Conservation (phyloP, 2,113 vertebrate species). For the Baryphthengus martii region DNA sequence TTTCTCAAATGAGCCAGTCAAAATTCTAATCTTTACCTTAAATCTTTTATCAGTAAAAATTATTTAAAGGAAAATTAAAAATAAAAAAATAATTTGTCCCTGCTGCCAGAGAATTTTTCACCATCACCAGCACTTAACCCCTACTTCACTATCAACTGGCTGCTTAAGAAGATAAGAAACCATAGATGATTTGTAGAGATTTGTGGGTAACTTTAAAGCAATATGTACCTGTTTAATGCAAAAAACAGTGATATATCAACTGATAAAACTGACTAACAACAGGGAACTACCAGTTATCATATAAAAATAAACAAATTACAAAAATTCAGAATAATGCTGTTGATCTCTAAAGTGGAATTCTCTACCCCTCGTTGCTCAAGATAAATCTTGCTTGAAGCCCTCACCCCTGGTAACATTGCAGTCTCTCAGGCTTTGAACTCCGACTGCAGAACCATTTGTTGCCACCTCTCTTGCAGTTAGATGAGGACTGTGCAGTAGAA, state of each 20-base stretch:
- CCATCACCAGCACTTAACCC: neutral
- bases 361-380: neutral
- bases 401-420: neutral
- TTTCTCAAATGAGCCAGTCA: neutral
- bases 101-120: neutral
- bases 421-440: neutral
- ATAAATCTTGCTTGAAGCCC: neutral
- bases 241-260: neutral
- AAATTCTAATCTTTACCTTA: neutral
- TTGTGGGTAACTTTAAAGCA: neutral
- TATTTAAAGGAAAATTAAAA: neutral
- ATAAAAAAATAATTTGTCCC: neutral
- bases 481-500: neutral
- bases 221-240: neutral
- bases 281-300: neutral
- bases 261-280: neutral
- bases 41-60: neutral
- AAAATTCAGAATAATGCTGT: no score
- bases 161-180: neutral
- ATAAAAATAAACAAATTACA: no score
- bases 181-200: neutral
- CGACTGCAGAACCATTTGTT: accelerated
- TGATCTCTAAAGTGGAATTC: neutral
- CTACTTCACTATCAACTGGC: neutral
- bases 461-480: neutral